Evolutionary conservation across 2,113 vertebrate species (phyloP).

Genomic region (Xyrauchen texanus): DNA sequence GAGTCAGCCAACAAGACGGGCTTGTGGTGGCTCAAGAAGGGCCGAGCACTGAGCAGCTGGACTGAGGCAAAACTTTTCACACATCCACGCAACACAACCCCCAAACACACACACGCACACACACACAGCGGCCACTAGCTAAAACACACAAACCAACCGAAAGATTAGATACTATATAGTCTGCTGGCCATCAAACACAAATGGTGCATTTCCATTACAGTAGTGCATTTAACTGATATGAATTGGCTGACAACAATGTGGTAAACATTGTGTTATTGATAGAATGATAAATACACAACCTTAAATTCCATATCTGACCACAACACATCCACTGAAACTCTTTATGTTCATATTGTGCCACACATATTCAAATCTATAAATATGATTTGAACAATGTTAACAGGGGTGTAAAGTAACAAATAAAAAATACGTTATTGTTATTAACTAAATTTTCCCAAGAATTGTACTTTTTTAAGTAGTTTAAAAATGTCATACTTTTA

Average conservation of each 20-base stretch:
- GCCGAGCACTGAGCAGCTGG: constrained; percentile 64
- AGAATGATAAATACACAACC: too few species aligned
- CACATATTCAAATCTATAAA: too few species aligned
- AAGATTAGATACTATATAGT: constrained; percentile 13
- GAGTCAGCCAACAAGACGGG: constrained; percentile 62
- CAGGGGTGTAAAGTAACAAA: too few species aligned
- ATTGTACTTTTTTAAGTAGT: too few species aligned
- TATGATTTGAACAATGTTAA: too few species aligned
- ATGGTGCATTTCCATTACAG: constrained; percentile 17
- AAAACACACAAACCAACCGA: constrained; percentile 48
- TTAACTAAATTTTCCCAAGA: too few species aligned
- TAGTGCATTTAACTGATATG: constrained; percentile 10
- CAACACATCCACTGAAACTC: background rate
- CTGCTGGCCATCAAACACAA: constrained; percentile 30
- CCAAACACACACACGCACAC: too few species aligned
- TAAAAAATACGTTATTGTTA: too few species aligned
- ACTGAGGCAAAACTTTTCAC: constrained; percentile 55
- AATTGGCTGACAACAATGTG: constrained; percentile 12
- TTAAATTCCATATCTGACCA: too few species aligned
- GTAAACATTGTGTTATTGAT: too few species aligned
- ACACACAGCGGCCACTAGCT: constrained; percentile 28
- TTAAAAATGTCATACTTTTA: too few species aligned
- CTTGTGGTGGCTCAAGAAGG: constrained; percentile 49
- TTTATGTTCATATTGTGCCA: too few species aligned
- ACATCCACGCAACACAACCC: constrained; percentile 31